Conservation (phyloP, 2,888 invertebrate genomes). For the Empis livida region DNA sequence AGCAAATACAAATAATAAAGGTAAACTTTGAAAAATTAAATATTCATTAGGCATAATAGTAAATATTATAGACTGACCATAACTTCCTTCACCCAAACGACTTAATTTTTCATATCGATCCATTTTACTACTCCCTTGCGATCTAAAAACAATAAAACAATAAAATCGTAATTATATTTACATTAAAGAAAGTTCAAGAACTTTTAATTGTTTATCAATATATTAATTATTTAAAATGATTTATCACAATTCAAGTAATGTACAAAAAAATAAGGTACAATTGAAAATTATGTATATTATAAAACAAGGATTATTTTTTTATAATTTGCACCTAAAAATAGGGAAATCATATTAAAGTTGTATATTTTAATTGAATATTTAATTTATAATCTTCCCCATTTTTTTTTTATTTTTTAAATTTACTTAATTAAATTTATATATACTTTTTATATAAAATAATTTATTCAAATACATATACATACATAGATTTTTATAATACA, state of each 20-base stretch:
- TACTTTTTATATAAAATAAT: too few relatives aligned
- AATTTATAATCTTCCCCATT: too few relatives aligned
- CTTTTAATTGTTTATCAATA: neutral
- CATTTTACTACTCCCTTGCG: constrained; percentile 77
- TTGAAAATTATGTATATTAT: neutral
- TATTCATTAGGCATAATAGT: too few relatives aligned
- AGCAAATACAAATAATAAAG: constrained; percentile 10
- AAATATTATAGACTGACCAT: constrained; percentile 41
- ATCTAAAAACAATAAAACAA: constrained; percentile 40
- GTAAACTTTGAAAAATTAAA: too few relatives aligned
- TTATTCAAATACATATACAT: too few relatives aligned
- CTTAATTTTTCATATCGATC: constrained; percentile 90
- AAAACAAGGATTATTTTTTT: too few relatives aligned
- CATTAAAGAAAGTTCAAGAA: neutral
- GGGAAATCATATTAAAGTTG: too few relatives aligned
- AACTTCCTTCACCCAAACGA: constrained; percentile 90
- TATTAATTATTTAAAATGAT: neutral
- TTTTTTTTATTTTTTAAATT: too few relatives aligned
- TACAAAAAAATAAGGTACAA: neutral
- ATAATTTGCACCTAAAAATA: too few relatives aligned
- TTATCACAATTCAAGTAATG: neutral
- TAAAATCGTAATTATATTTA: neutral
- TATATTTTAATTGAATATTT: too few relatives aligned
- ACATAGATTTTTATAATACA: too few relatives aligned
- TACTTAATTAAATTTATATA: too few relatives aligned